Base-by-base conservation (phyloP, 2,797 vertebrate species). In the Pteronotus mesoamericanus region DNA sequence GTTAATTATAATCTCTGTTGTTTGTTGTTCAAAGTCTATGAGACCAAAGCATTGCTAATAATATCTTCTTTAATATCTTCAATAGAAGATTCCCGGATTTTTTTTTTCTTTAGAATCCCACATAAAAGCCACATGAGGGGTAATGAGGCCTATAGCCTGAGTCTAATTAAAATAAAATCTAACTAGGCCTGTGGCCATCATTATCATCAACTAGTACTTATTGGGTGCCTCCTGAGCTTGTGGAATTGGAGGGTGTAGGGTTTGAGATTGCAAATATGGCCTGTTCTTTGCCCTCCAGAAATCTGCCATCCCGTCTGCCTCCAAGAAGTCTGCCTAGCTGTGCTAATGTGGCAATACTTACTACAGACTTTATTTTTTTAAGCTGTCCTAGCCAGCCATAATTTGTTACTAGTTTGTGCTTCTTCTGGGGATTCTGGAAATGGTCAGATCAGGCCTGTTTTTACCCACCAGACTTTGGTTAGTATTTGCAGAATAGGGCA, bases 21-120 rank as follows among this genome's bases (percentile, higher is more conserved):
- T 96, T 97, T 95, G 92, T 95, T 97, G 96, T 97, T 97, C 97
- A 97, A 97, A 97, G 96, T 95, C 90, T 96, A 59, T 95, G 86
- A 96, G 96, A 95, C 95, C 90, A 96, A 97, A 88, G 89, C 97
- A 94, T 93, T 95, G 91, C 97, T 98, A 97, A 97, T 97, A 98
- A 98, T 97, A 96, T 97, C 97, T 97, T 96, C 97, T 97, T 96
- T 97, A 98, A 97, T 97, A 97, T 96, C 95, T 95, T 97, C 96
- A 97, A 82, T 96, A 95, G 96, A 88, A 79, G 96, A 97, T 95
- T 86, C 91, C 86, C 87, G 55, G 59, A 91, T 87, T 90, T 96
- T 93, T 96, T 93, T 92, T 83, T 42, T 48, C 85, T 90, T 96
- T 87, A 94, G 89, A 93, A 96, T 97, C 89, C 97, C 97, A 98